Base-by-base conservation (phyloP, 1,140 invertebrate genomes). In the Calliphora vicina region DNA sequence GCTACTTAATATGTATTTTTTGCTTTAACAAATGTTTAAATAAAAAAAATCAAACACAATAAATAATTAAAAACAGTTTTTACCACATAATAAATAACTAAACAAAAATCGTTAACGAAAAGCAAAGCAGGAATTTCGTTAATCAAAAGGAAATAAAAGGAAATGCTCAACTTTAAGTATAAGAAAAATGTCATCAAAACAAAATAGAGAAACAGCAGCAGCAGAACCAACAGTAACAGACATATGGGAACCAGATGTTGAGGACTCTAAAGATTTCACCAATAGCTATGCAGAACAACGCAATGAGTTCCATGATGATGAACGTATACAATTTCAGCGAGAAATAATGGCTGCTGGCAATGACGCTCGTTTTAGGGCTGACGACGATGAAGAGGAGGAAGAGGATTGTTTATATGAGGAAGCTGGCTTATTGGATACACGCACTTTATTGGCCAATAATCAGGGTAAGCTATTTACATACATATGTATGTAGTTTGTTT, bases 331-430 rank as follows among this genome's bases (percentile, higher is more conserved):
- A 67, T 67, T 67, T 67, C 61, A 67, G 25, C 23, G 61, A 67
- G n/a, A 67, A 23, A 67, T 67, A 67, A 67, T 67, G 61, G n/a
- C n/a, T 5, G 50, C 50, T 57, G 50, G 50, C 50, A 57, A 25
- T 10, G 61, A 67, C n/a, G 6, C n/a, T 4, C n/a, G n/a, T n/a
- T 17, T 12, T 43, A 20, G 2, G 42, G 13, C 45, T 78, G 74
- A 35, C 10, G 20, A 42, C 35, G 72, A 81, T 10, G 80, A 82
- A 25, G 76, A 45, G 4, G 83, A 82, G n/a, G 73, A 73, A 25
- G 50, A 82, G 26, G 73, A 26, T 17, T 35, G 29, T 25, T 27
- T 72, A 43, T 42, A 61, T 78, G 82, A 50, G 9, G 82, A 43
- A 10, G 23, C 23, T 67, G 61, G 61, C 25, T 67, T 67, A 67